These are phyloP conservation scores for Andrena cerasifolii DNA, from an alignment of 1,140 invertebrate genomes.

Conservation along the genomic window DNA sequence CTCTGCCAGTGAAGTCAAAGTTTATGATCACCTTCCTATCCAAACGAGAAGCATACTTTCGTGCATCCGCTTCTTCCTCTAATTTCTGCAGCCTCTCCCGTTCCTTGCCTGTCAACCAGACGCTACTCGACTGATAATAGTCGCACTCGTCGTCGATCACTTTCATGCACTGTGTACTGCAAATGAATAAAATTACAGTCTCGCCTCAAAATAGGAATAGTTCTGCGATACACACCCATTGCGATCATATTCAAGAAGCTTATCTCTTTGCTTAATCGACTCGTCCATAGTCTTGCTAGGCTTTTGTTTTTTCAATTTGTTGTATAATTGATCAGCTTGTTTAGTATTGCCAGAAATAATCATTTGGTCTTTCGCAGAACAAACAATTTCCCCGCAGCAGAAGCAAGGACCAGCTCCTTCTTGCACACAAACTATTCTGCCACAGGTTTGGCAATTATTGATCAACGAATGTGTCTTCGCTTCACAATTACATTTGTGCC, in stretches of 20 bases:
- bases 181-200: slow-evolving; percentile 21
- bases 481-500: slow-evolving; percentile 95
- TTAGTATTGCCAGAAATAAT: slow-evolving; percentile 87
- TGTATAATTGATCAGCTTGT: slow-evolving; percentile 87
- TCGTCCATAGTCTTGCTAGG: slow-evolving; percentile 84
- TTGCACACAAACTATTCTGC: slow-evolving; percentile 96
- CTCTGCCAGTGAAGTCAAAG: slow-evolving; percentile 91
- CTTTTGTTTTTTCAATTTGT: slow-evolving; percentile 86
- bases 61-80: slow-evolving; percentile 86
- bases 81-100: slow-evolving; percentile 87
- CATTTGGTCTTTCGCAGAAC: slow-evolving; percentile 88
- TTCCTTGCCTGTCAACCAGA: slow-evolving; percentile 90
- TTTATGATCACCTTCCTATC: slow-evolving; percentile 86
- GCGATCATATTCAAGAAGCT: slow-evolving; percentile 93
- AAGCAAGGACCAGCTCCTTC: slow-evolving; percentile 98
- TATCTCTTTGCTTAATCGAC: slow-evolving; percentile 91
- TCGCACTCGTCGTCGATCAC: slow-evolving; percentile 98
- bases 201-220: neutral
- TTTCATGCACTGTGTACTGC: slow-evolving; percentile 89
- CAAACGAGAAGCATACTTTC: slow-evolving; percentile 87
- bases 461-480: slow-evolving; percentile 94
- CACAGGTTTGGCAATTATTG: slow-evolving; percentile 97
- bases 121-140: slow-evolving; percentile 92
- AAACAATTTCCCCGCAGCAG: slow-evolving; percentile 94
- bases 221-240: slow-evolving; percentile 84